Evolutionary conservation across 2,888 invertebrate species (phyloP), one percentile per base, ranked within the genome.

Genomic region (Drosophila peninsularis): DNA sequence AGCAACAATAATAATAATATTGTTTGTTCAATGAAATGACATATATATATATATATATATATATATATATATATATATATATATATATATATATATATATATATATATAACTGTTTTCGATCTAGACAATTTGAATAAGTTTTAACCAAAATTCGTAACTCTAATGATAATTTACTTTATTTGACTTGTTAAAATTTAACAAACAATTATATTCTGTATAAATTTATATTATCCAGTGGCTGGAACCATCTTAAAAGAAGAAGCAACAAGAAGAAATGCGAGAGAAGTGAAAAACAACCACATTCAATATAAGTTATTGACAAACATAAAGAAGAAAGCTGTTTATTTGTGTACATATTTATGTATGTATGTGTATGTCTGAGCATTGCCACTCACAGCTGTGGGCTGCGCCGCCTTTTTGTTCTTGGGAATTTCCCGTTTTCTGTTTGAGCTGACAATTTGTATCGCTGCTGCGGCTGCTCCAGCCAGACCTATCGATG

Each of bases 281-380:
- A 19, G 13, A 47, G 9, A n/a, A 47, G 24, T 36, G 13, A 45
- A 37, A 11, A 36, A 60, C 32, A 11, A 37, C 24, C 19, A 21
- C n/a, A n/a, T n/a, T n/a, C 21, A 49, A 62, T 21, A 41, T 50
- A 63, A 63, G 63, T 63, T 63, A 63, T 62, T 63, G 49, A 63
- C 27, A 19, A 37, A 10, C 0, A n/a, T 27, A 27, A 32, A n/a
- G 27, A 62, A 19, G 17, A 2, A 1, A 2, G 0, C 55, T 32
- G n/a, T 13, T 13, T 34, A 63, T 27, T 49, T 19, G 34, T 34
- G 34, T 1, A 63, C 14, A 27, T 44, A 45, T 45, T 45, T 41
- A 53, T 24, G 24, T 41, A 37, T 3, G 21, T 5, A 6, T 44
- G 5, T 24, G 5, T 4, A 24, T 24, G 4, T 3, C 4, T 4